Percentiles rank a stretch among this genome's conserved stretches.
These are phyloP conservation scores for Furcula furcula DNA, from an alignment of 2,888 invertebrate species.

Conservation along the genomic window DNA sequence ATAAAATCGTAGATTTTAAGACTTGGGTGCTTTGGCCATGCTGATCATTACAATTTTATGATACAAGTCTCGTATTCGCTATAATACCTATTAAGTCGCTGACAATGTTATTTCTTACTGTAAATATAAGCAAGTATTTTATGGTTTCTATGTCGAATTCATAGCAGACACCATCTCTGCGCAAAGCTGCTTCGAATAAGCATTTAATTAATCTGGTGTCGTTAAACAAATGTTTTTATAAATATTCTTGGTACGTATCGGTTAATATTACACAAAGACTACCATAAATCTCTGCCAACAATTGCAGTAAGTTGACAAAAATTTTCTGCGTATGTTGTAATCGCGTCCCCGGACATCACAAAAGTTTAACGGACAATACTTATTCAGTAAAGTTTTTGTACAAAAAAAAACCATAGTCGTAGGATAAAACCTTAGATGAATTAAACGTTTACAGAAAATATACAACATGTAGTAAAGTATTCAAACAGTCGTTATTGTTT, in stretches of 20 bases:
- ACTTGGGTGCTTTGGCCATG: conserved; percentile 77
- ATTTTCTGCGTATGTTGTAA: conserved; percentile 34
- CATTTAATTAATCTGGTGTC: conserved; percentile 22
- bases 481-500: conserved; percentile 55
- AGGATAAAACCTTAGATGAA: conserved; percentile 23
- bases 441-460: conserved; percentile 62
- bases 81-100: conserved; percentile 7
- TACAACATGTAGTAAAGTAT: conserved; percentile 56
- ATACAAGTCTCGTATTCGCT: conserved; percentile 23
- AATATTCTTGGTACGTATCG: conserved; percentile 32
- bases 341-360: conserved; percentile 39
- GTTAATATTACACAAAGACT: conserved; percentile 38
- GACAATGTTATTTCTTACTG: conserved; percentile 17
- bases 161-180: conserved; percentile 8
- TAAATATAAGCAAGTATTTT: conserved; percentile 6
- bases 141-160: conserved; percentile 5
- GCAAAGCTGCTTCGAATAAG: conserved; percentile 15
- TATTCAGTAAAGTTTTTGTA: conserved; percentile 41
- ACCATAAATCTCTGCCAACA: conserved; percentile 68
- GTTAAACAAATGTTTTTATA: conserved; percentile 18
- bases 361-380: conserved; percentile 51
- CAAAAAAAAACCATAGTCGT: conserved; percentile 42
- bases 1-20: conserved; percentile 60
- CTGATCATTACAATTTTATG: conserved; percentile 50
- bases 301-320: conserved; percentile 54